Evolutionary conservation across 2,113 vertebrate species (phyloP), one percentile per base, ranked within the genome.

Genomic region (Silurus meridionalis): DNA sequence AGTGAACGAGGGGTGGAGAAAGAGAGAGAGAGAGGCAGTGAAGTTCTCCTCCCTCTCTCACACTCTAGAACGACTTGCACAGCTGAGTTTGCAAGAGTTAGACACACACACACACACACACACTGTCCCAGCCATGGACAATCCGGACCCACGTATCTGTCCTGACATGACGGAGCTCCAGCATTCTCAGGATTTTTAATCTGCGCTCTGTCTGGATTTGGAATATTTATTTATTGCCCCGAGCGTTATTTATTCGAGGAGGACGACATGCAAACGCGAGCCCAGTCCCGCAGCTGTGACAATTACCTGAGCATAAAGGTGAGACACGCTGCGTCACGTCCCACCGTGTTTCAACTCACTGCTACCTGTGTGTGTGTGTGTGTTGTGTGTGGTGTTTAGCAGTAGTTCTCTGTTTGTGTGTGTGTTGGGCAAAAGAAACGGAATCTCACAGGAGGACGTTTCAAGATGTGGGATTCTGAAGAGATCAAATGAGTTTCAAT

Each of bases 251-350:
- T 58, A 53, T 86, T 15, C 23, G 28, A 80, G 46, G 28, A n/a
- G 91, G 90, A 83, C 91, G 86, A 95, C 91, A 95, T 95, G 94
- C 93, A 95, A 92, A 90, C 93, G 88, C 92, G 93, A 93, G 93
- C 90, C 25, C 94, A 94, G 89, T 94, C 94, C 61, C 92, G 92
- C 85, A 93, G 91, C 90, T 93, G 93, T 88, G 94, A 94, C 67
- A 93, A 91, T 89, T 95, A 94, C 92, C 77, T 90, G 90, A 92
- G 93, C 86, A 95, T 94, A 88, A 94, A 96, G 94, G 95, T 96
- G 93, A 6, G 90, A 69, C 63, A 28, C 23, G 50, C 64, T 5
- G 53, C 77, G 14, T 79, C 77, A 79, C 25, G 53, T 79, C 77
- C 77, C 25, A 15, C 14, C 1, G 53, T 8, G 6, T 79, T 58